Evolutionary conservation across 1,140 invertebrate genomes (phyloP).

Genomic region (Aplysia californica): DNA sequence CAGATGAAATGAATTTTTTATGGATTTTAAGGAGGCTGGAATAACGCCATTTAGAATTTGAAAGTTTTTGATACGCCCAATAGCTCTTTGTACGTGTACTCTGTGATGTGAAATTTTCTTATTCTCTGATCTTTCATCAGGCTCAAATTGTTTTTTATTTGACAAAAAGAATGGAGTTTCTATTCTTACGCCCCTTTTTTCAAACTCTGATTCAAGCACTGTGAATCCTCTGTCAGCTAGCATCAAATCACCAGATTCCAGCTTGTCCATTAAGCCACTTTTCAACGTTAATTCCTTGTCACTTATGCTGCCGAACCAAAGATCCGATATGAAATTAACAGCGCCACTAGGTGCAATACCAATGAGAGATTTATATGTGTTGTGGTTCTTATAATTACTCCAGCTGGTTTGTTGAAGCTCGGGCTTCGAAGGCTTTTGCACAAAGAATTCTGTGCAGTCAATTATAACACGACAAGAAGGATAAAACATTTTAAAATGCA

Average conservation of each 20-base stretch:
- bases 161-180: not conserved
- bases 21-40: not conserved
- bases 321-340: not conserved
- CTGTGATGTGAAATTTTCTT: not conserved
- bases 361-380: not conserved
- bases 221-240: slow-evolving; percentile 10
- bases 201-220: not conserved
- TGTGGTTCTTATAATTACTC: slow-evolving; percentile 1
- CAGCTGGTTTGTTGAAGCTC: not conserved
- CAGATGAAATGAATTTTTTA: not conserved
- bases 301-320: not conserved
- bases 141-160: not conserved
- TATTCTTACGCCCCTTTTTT: not conserved
- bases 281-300: slow-evolving; percentile 3
- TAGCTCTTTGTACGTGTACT: not conserved
- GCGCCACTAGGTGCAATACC: slow-evolving; percentile 4
- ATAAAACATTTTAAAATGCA: not conserved
- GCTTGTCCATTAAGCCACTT: not conserved
- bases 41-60: not conserved
- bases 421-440: not conserved
- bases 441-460: not conserved
- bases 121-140: not conserved
- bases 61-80: not conserved
- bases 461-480: not conserved
- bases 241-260: not conserved